phyloP scores from a whole-genome alignment of 1,140 invertebrate genomes.

The Microvelia longipes region DNA sequence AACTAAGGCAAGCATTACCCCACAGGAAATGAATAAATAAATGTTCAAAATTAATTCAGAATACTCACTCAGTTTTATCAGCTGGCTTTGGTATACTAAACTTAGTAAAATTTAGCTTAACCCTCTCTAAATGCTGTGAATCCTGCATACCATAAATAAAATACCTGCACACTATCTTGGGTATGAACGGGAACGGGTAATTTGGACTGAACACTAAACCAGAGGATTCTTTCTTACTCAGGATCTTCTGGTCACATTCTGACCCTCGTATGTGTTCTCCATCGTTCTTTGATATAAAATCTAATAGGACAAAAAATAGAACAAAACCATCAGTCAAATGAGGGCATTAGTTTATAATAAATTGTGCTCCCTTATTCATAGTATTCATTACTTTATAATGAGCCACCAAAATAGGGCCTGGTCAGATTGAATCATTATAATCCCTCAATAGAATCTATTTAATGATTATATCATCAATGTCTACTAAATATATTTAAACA shows the following conservation, averaged over 20 bases:
- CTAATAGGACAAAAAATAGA: conserved; percentile 36
- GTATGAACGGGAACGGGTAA: conserved; percentile 85
- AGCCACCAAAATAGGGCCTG: no score
- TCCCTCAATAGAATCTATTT: no score
- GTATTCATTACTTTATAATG: no score
- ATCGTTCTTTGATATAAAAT: conserved; percentile 83
- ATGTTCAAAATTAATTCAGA: no score
- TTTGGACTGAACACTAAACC: conserved; percentile 88
- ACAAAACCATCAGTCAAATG: no score
- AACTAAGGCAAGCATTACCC: no score
- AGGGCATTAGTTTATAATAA: no score
- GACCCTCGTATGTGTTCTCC: conserved; percentile 85
- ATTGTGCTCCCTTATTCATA: no score
- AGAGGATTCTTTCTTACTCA: conserved; percentile 78
- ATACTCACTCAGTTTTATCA: conserved; percentile 50
- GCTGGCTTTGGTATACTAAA: conserved; percentile 83
- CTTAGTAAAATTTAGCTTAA: conserved; percentile 66
- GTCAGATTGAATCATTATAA: no score
- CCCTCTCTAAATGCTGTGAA: conserved; percentile 82
- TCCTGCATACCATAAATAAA: conserved; percentile 96
- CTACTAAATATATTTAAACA: no score
- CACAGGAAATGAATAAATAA: no score
- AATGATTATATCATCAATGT: no score
- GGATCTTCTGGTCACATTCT: conserved; percentile 93
- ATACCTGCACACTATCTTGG: conserved; percentile 89